Conservation (phyloP, 2,797 vertebrate species). For the Triplophysa bombifrons region DNA sequence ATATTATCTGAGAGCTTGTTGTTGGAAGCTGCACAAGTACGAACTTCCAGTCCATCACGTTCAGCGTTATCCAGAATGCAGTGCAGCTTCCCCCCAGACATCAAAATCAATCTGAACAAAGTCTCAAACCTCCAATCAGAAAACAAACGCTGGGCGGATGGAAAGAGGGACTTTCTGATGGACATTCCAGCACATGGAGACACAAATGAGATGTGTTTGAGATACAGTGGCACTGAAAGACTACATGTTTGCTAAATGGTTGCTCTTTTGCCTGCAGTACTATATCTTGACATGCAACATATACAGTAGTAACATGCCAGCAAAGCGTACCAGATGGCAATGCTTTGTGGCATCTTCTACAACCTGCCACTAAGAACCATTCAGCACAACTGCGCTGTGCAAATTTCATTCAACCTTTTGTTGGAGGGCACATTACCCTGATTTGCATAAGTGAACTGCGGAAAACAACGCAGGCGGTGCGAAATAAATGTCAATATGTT, state of each 20-base stretch:
- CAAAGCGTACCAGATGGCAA: neutral
- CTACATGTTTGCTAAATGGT: conserved; percentile 2
- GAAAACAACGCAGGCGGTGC: neutral
- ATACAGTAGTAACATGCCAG: neutral
- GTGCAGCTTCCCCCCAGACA: neutral
- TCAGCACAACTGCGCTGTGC: neutral
- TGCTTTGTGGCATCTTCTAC: neutral
- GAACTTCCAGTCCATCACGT: neutral
- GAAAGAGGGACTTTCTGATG: neutral
- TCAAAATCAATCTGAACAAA: neutral
- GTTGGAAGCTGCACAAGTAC: neutral
- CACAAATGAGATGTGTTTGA: neutral
- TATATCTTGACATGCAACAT: conserved; percentile 1
- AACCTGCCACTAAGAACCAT: neutral
- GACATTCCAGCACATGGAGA: neutral
- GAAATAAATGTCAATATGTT: neutral
- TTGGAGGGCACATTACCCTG: neutral
- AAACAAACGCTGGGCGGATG: neutral
- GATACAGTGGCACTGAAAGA: neutral
- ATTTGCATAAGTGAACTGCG: neutral
- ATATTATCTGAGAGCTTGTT: neutral
- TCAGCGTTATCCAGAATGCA: conserved; percentile 12
- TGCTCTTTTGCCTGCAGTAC: neutral
- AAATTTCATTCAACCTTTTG: neutral
- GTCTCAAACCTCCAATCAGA: neutral